phyloP scores from a whole-genome alignment of 2,797 vertebrate species.

The Malacoctenus gilli region DNA sequence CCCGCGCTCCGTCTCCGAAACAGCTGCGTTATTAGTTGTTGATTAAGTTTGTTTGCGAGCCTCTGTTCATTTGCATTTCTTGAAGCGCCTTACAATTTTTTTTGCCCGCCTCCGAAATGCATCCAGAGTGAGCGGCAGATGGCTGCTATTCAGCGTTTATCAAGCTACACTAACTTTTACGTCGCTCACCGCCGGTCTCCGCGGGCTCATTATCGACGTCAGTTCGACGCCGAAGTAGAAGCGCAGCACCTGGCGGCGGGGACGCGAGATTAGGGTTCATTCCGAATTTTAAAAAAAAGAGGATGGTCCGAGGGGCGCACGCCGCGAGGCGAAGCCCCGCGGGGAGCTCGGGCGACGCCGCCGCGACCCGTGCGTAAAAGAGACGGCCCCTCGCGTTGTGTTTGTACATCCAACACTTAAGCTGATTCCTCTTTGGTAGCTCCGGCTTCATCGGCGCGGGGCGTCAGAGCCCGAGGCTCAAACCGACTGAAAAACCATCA shows the following conservation, averaged over 20 bases:
- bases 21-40: conserved; percentile 78
- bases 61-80: conserved; percentile 75
- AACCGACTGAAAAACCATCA: conserved; percentile 74
- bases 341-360: not conserved
- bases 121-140: conserved; percentile 64
- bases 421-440: conserved; percentile 60
- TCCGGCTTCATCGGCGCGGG: conserved; percentile 55
- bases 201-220: conserved; percentile 63
- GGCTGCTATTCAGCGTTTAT: conserved; percentile 74
- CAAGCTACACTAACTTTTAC: conserved; percentile 74
- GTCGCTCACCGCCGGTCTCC: conserved; percentile 53
- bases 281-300: no score
- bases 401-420: conserved; percentile 50
- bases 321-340: no score
- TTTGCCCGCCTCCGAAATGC: conserved; percentile 50
- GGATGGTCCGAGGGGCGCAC: no score
- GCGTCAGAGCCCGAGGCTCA: conserved; percentile 53
- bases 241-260: conserved; percentile 57
- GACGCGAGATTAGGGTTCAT: conserved; percentile 9
- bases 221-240: conserved; percentile 43
- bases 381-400: conserved; percentile 35
- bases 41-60: conserved; percentile 78
- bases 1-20: conserved; percentile 59
- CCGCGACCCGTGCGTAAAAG: conserved; percentile 29
- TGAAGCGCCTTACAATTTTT: conserved; percentile 60